Evolutionary conservation across 23 tunicate genomes (phyloP).

Genomic region (Styela plicata): DNA sequence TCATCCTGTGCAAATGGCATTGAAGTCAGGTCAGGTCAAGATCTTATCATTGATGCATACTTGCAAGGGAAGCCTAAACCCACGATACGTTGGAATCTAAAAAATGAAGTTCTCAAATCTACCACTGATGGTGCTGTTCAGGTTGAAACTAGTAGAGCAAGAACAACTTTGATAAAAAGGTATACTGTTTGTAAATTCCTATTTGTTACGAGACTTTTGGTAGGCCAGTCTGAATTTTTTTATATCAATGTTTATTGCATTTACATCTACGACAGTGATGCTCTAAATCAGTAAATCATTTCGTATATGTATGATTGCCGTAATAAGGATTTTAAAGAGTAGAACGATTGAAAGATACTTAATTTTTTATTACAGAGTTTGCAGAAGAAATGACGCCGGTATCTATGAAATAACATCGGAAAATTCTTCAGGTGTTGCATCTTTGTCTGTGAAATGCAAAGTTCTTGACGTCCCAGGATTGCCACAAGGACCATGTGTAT

Average conservation of each 20-base stretch:
- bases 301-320: too few species aligned
- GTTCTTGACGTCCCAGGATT: slow-evolving; percentile 84
- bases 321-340: too few species aligned
- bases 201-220: neutral
- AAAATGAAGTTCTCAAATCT: slow-evolving; percentile 6
- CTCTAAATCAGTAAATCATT: too few species aligned
- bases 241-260: too few species aligned
- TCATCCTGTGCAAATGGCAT: slow-evolving; percentile 36
- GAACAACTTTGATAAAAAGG: slow-evolving; percentile 47
- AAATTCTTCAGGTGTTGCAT: slow-evolving; percentile 62
- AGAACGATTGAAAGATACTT: too few species aligned
- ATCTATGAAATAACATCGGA: slow-evolving; percentile 52
- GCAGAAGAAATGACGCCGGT: slow-evolving; percentile 82
- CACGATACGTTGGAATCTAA: slow-evolving; percentile 33
- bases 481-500: slow-evolving; percentile 77
- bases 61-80: slow-evolving; percentile 53
- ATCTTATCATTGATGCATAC: slow-evolving; percentile 29
- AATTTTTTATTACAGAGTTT: slow-evolving; percentile 32
- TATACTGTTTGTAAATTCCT: neutral
- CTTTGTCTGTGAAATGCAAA: slow-evolving; percentile 55
- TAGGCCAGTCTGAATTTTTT: too few species aligned
- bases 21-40: slow-evolving; percentile 48
- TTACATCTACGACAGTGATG: too few species aligned
- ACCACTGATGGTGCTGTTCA: slow-evolving; percentile 46
- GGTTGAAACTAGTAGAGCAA: slow-evolving; percentile 41